Conservation (phyloP, 2,113 vertebrate species). For the Trematocara stigmaticum region DNA sequence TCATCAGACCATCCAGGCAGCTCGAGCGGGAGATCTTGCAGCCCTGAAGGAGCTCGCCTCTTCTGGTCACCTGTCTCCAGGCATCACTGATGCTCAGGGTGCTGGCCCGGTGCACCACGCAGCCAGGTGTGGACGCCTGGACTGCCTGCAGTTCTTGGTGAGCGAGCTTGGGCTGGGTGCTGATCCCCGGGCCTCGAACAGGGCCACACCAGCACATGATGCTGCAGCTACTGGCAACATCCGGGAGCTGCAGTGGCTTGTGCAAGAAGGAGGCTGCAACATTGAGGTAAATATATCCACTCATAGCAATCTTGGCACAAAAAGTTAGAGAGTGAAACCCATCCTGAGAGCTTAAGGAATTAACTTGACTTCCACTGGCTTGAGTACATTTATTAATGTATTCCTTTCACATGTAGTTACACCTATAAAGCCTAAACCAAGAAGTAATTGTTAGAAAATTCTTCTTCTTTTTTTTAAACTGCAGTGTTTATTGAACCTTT, state of each 20-base stretch:
- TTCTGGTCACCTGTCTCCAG: slow-evolving; percentile 50
- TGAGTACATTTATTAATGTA: not conserved
- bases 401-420: not conserved
- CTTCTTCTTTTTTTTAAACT: not conserved
- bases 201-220: slow-evolving; percentile 79
- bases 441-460: not conserved
- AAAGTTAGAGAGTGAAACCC: not conserved
- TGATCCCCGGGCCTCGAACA: slow-evolving; percentile 73
- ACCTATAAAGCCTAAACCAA: not conserved
- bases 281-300: slow-evolving; percentile 64
- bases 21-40: slow-evolving; percentile 68
- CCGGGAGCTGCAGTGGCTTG: slow-evolving; percentile 69
- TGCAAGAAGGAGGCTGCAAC: slow-evolving; percentile 60
- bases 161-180: slow-evolving; percentile 60
- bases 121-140: slow-evolving; percentile 73
- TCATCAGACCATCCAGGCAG: slow-evolving; percentile 73
- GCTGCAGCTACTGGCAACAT: slow-evolving; percentile 77
- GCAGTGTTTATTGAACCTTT: not conserved
- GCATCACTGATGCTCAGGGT: slow-evolving; percentile 71
- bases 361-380: not conserved
- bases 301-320: not conserved
- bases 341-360: not conserved
- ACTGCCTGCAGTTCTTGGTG: slow-evolving; percentile 78
- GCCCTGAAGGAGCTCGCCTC: slow-evolving; percentile 65
- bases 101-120: slow-evolving; percentile 81